Base-by-base conservation (phyloP, 2,113 vertebrate genomes). In the Natator depressus region DNA sequence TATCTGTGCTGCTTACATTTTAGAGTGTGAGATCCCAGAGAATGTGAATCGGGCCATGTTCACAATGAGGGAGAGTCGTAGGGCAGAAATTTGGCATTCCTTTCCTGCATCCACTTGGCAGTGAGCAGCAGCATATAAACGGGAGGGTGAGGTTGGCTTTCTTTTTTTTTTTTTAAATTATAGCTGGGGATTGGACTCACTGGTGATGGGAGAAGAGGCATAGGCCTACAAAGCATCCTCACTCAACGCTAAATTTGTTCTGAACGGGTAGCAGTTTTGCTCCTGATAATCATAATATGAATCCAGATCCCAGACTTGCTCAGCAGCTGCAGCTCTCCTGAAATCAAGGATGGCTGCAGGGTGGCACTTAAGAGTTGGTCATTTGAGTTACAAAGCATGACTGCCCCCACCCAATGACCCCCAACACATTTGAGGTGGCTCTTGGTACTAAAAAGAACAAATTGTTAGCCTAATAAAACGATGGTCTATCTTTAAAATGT, bases 81-180 rank as follows among this genome's bases (percentile, higher is more conserved):
- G 90, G 91, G 96, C 95, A 94, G 35, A 89, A 76, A 96, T 82
- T 10, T 96, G 95, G 96, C 94, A 92, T 89, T 81, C 53, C 89
- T 96, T 88, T 7, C n/a, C 89, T 89, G 96, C 65, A n/a, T 2
- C 53, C 83, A 19, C 91, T 93, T 89, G 95, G 93, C 78, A 96
- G 75, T 94, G 95, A 14, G 95, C 92, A 92, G 88, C 85, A 75
- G 76, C 14, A 2, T 13, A 95, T 94, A 92, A 96, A 95, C 96
- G 84, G 80, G 82, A 93, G 94, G 92, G 78, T 79, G 89, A 93
- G 92, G 92, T 78, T 90, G 90, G 84, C 85, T 42, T 42, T 42
- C 91, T 86, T 96, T 89, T 94, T 96, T 96, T 95, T 88, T 54
- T 88, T 97, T 95, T 76, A 11, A 93, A 69, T 82, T 54, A 31